phyloP scores from a whole-genome alignment of 2,797 vertebrate genomes.

The Neosalanx taihuensis region DNA sequence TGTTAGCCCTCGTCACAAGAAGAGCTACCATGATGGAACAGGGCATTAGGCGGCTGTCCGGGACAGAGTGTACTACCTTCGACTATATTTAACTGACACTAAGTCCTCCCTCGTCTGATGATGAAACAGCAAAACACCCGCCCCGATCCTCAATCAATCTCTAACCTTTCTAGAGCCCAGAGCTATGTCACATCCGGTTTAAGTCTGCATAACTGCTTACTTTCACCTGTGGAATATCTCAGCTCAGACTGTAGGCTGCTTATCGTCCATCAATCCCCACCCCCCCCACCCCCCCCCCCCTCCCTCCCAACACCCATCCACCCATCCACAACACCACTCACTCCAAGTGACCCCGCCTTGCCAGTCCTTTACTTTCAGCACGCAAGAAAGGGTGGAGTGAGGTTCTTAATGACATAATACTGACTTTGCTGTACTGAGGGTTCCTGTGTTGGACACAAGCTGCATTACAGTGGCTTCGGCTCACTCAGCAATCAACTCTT shows the following conservation, averaged over 20 bases:
- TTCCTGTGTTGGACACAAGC: neutral
- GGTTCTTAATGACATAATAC: slow-evolving; percentile 32
- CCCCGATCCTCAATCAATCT: slow-evolving; percentile 37
- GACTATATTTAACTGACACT: slow-evolving; percentile 24
- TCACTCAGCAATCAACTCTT: neutral
- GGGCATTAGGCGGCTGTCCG: slow-evolving; percentile 23
- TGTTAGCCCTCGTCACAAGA: neutral
- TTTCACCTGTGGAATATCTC: slow-evolving; percentile 25
- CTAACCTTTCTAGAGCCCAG: slow-evolving; percentile 28
- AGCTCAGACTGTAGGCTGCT: slow-evolving; percentile 27
- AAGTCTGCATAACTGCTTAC: slow-evolving; percentile 15
- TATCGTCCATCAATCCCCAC: slow-evolving; percentile 16
- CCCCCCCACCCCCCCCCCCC: neutral
- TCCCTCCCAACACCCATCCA: too few relatives aligned
- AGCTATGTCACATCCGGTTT: slow-evolving; percentile 29
- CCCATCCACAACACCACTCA: slow-evolving; percentile 1
- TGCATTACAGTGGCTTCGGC: slow-evolving; percentile 1
- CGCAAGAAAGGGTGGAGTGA: neutral
- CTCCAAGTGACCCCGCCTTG: neutral
- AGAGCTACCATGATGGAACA: slow-evolving; percentile 2
- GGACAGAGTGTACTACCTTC: slow-evolving; percentile 25
- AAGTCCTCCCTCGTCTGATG: slow-evolving; percentile 22
- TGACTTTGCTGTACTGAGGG: slow-evolving; percentile 15
- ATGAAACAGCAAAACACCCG: slow-evolving; percentile 24
- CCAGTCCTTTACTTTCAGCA: slow-evolving; percentile 5